Conservation (phyloP, 2,888 invertebrate species). For the Orchesellides sinensis region DNA sequence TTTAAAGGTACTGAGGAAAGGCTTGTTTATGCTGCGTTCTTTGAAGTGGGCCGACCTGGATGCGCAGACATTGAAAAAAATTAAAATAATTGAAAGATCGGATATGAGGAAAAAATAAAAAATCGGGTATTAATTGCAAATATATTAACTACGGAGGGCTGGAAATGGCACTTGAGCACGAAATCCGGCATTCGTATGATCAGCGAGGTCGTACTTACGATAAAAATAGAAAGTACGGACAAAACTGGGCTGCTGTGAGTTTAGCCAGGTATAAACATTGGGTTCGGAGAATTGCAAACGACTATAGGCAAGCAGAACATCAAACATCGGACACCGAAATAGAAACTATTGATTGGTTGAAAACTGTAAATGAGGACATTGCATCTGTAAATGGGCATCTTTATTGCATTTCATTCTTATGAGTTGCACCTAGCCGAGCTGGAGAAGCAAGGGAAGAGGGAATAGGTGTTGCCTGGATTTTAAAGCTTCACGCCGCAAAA, state of each 20-base stretch:
- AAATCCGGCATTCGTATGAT: conserved; percentile 41
- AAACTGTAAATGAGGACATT: conserved; percentile 48
- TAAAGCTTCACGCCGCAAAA: conserved; percentile 39
- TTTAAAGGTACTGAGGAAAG: conserved; percentile 35
- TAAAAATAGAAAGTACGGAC: conserved; percentile 32
- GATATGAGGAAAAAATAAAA: background rate
- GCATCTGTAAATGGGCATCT: conserved; percentile 33
- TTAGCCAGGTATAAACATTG: conserved; percentile 31
- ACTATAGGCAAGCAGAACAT: conserved; percentile 29
- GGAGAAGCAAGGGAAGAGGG: conserved; percentile 20
- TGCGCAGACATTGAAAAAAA: background rate
- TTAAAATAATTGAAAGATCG: background rate
- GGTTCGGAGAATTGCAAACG: conserved; percentile 21
- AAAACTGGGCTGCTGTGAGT: conserved; percentile 46
- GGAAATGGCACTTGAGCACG: conserved; percentile 30
- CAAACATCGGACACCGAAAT: conserved; percentile 16
- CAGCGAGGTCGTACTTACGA: conserved; percentile 26
- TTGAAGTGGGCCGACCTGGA: conserved; percentile 19
- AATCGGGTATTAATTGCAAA: background rate
- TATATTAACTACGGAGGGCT: conserved; percentile 44
- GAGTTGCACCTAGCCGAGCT: conserved; percentile 25
- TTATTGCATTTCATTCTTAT: conserved; percentile 29
- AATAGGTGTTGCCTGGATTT: conserved; percentile 42
- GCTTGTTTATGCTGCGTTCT: conserved; percentile 33
- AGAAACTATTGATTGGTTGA: conserved; percentile 24